Base-by-base conservation (phyloP, 2,113 vertebrate genomes). In the Notechis scutatus region DNA sequence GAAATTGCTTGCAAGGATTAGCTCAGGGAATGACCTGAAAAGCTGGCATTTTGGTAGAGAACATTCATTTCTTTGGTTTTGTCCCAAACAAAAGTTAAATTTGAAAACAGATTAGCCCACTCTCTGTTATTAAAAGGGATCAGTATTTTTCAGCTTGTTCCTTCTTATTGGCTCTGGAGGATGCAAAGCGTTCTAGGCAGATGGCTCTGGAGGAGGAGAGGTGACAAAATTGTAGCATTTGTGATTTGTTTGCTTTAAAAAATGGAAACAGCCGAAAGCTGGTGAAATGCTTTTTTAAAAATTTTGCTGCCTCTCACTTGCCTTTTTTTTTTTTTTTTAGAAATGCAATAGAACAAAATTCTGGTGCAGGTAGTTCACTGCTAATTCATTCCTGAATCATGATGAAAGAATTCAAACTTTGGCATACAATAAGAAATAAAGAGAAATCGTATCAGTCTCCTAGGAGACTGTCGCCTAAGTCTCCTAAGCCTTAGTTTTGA, bases 201-300 rank as follows among this genome's bases (percentile, higher is more conserved):
- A 96, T 96, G 95, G 96, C 93, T 88, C 86, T 93, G 95, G 94
- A 94, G 96, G 96, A 94, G 95, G 93, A 59, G 81, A 92, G 92
- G 87, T 93, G 42, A 89, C 88, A 89, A 95, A 92, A 89, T 93
- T 93, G 57, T 74, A 57, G 1, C 42, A 93, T 74, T 88, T 95
- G 93, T 2, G 10, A 56, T 92, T 90, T 89, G 8, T 0, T 2
- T 26, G 21, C 92, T 93, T 56, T 1, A 74, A 86, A 59, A 94
- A 95, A 92, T 8, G 42, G 93, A 39, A 47, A 59, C 39, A 47
- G n/a, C 56, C 20, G 24, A 86, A 24, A 85, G 91, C n/a, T 54
- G 91, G 69, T 56, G 6, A 64, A 47, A 8, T 50, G 47, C 21
- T 56, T 54, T 50, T 90, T 9, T 89, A 56, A 12, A 6, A 0